Evolutionary conservation across 2,888 invertebrate genomes (phyloP).

Genomic region (Matsumyia berberina): DNA sequence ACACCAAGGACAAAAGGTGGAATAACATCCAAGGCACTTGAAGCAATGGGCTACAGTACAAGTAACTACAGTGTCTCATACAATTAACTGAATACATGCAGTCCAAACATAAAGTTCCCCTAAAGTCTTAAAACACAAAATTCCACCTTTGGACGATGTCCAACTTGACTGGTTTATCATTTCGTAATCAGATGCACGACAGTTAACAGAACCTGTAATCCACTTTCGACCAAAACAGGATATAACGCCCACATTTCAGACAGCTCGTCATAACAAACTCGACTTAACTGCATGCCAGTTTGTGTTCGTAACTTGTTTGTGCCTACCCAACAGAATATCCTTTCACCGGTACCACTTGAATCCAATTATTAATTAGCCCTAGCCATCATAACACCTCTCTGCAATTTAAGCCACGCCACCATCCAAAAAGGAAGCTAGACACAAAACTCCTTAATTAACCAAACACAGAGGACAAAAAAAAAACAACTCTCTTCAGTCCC

Average conservation of each 20-base stretch:
- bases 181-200: conserved; percentile 23
- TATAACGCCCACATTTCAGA: conserved; percentile 54
- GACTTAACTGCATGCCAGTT: conserved; percentile 28
- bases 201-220: conserved; percentile 22
- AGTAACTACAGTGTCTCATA: no score
- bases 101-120: no score
- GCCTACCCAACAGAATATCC: conserved; percentile 43
- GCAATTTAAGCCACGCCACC: conserved; percentile 27
- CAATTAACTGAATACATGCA: no score
- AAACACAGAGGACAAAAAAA: conserved; percentile 29
- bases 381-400: conserved; percentile 57
- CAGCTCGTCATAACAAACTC: conserved; percentile 48
- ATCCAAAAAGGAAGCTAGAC: conserved; percentile 42
- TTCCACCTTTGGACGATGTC: neutral
- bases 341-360: conserved; percentile 57
- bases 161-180: neutral
- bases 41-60: no score
- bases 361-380: conserved; percentile 60
- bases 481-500: conserved; percentile 6
- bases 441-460: conserved; percentile 70
- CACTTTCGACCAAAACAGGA: conserved; percentile 17
- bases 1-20: no score
- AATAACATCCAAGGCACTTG: no score
- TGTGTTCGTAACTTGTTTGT: conserved; percentile 39
- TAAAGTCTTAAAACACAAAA: no score